These are phyloP conservation scores for Rhynchonycteris naso DNA, from an alignment of 2,797 vertebrate species.

Conservation along the genomic window DNA sequence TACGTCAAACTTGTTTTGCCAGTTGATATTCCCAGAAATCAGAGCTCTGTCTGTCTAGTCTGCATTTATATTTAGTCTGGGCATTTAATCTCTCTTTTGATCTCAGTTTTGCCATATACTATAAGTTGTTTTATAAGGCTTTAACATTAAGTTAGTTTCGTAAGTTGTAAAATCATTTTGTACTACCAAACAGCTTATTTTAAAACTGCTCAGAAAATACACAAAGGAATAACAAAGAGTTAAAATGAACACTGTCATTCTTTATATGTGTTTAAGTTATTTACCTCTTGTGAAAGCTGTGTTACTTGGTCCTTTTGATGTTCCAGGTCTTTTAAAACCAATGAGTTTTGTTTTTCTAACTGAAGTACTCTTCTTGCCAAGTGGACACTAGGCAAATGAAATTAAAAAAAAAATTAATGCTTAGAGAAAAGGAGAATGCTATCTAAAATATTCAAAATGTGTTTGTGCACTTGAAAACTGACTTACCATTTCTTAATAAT, in stretches of 20 bases:
- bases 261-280: conserved; percentile 69
- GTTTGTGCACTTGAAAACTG: conserved; percentile 58
- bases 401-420: conserved; percentile 71
- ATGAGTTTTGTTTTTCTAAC: conserved; percentile 95
- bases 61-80: conserved; percentile 80
- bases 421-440: conserved; percentile 68
- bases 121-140: conserved; percentile 74
- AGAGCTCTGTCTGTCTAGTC: conserved; percentile 77
- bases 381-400: conserved; percentile 91
- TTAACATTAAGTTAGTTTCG: conserved; percentile 69
- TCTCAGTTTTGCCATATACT: conserved; percentile 79
- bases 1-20: conserved; percentile 79
- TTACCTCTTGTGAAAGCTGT: conserved; percentile 94
- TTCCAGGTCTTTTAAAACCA: conserved; percentile 94
- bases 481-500: conserved; percentile 60
- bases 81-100: conserved; percentile 81
- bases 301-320: conserved; percentile 89
- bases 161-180: conserved; percentile 74
- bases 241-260: conserved; percentile 61
- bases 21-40: conserved; percentile 79
- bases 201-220: conserved; percentile 73
- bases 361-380: conserved; percentile 97
- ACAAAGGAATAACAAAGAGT: conserved; percentile 70
- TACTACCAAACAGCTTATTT: conserved; percentile 74
- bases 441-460: conserved; percentile 75